phyloP scores from a whole-genome alignment of 2,113 vertebrate genomes.

The cat (Felis catus) region F.catus_Fca126_mat1.0 CM031411.1:7077001-7077500 shows the following conservation, averaged over 20 bases:
- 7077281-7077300: too few relatives aligned
- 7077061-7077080: fast-evolving
- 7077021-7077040: fast-evolving
- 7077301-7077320: too few relatives aligned
- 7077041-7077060: fast-evolving
- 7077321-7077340: too few relatives aligned
- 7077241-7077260: too few relatives aligned
- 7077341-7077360: too few relatives aligned
- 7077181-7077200: fast-evolving
- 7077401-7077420: too few relatives aligned
- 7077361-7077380: too few relatives aligned
- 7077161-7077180: background rate
- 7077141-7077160: background rate
- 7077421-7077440: too few relatives aligned
- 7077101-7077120: fast-evolving
- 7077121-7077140: fast-evolving
- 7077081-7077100: background rate
- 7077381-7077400: too few relatives aligned
- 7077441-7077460: background rate
- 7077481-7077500: background rate
- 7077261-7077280: too few relatives aligned
- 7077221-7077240: too few relatives aligned
- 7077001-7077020: fast-evolving
- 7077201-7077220: background rate
- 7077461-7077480: background rate